Percentiles rank a stretch among this genome's conserved stretches.
phyloP scores from a whole-genome alignment of 2,113 vertebrate genomes.

The Coreoperca whiteheadi region DNA sequence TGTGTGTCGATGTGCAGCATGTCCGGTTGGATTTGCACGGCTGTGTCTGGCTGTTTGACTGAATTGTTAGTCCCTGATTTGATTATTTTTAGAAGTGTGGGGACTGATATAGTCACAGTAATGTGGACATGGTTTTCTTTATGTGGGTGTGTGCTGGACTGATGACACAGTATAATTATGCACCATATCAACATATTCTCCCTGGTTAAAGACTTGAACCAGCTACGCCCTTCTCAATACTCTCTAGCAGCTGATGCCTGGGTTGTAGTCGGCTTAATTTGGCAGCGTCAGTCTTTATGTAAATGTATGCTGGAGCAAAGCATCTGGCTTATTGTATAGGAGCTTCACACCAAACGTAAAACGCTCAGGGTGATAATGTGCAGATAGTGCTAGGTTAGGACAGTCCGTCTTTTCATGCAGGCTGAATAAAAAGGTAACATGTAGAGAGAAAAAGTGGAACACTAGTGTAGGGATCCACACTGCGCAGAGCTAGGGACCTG shows the following conservation, averaged over 20 bases:
- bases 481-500: constrained; percentile 72
- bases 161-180: constrained; percentile 30
- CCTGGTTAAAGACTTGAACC: constrained; percentile 40
- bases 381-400: neutral
- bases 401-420: neutral
- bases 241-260: constrained; percentile 42
- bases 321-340: constrained; percentile 34
- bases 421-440: constrained; percentile 11
- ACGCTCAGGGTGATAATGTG: neutral
- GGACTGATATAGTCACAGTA: neutral
- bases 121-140: constrained; percentile 20
- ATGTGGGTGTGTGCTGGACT: constrained; percentile 49
- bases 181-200: constrained; percentile 16
- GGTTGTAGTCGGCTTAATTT: constrained; percentile 56
- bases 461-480: constrained; percentile 67
- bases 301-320: constrained; percentile 55
- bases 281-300: constrained; percentile 67
- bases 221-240: constrained; percentile 61
- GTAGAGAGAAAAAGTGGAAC: constrained; percentile 61
- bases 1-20: constrained; percentile 25
- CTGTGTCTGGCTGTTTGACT: constrained; percentile 28
- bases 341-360: neutral
- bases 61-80: constrained; percentile 18
- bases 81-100: constrained; percentile 22
- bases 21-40: constrained; percentile 33